phyloP scores from a whole-genome alignment of 1,140 invertebrate species.

The Rhagoletis pomonella region DNA sequence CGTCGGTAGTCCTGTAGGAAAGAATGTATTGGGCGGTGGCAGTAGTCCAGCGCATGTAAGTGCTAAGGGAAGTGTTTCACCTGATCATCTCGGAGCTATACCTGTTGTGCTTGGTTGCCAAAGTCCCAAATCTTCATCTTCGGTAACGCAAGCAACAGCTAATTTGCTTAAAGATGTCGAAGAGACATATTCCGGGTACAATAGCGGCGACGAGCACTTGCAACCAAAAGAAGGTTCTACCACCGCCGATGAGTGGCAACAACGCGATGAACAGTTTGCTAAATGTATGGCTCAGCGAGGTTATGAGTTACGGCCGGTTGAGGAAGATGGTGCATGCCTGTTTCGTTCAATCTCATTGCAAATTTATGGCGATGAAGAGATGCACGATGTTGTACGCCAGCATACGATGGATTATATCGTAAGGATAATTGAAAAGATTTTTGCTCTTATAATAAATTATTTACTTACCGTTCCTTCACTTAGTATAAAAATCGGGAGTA shows the following conservation, averaged over 20 bases:
- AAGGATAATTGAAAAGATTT: constrained; percentile 68
- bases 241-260: constrained; percentile 78
- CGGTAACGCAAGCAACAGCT: constrained; percentile 54
- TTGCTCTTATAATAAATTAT: neutral
- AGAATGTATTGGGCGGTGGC: constrained; percentile 24
- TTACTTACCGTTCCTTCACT: neutral
- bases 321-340: constrained; percentile 94
- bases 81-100: constrained; percentile 61
- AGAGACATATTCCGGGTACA: constrained; percentile 78
- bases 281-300: constrained; percentile 83
- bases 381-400: constrained; percentile 89
- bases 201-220: constrained; percentile 86
- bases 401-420: constrained; percentile 97
- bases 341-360: constrained; percentile 95
- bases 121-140: constrained; percentile 57
- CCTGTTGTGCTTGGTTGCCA: constrained; percentile 55
- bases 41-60: constrained; percentile 58
- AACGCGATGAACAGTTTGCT: constrained; percentile 82
- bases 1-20: constrained; percentile 51
- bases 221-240: constrained; percentile 76
- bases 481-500: constrained; percentile 87
- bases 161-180: constrained; percentile 69
- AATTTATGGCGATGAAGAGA: constrained; percentile 95
- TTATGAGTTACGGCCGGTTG: constrained; percentile 90
- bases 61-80: constrained; percentile 62